Evolutionary conservation across 2,888 invertebrate species (phyloP).

Genomic region (Leptopilina myrica): DNA sequence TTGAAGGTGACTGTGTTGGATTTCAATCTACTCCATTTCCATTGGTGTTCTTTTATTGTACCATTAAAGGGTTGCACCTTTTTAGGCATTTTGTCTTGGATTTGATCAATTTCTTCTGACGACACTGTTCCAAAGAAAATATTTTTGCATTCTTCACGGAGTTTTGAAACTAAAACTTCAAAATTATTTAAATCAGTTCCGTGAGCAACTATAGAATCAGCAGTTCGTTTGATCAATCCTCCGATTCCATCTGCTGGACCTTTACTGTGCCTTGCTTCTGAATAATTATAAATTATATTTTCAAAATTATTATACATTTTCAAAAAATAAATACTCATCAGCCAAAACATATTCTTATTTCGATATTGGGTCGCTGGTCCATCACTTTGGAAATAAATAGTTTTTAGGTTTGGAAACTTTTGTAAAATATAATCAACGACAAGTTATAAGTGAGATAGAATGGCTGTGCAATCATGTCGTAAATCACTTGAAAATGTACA

Average conservation of each 20-base stretch:
- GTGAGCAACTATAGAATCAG: slow-evolving; percentile 14
- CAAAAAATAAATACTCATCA: not conserved
- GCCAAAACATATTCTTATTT: not conserved
- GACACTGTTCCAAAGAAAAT: not conserved
- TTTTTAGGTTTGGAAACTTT: not conserved
- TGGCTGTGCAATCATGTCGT: not conserved
- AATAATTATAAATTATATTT: slow-evolving; percentile 16
- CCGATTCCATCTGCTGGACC: slow-evolving; percentile 24
- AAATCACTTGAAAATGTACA: not conserved
- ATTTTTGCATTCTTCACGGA: slow-evolving; percentile 10
- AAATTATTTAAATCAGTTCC: slow-evolving; percentile 21
- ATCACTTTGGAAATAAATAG: not conserved
- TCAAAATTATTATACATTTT: slow-evolving; percentile 12
- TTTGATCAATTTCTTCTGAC: not conserved
- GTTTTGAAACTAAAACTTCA: not conserved
- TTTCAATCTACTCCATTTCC: slow-evolving; percentile 25
- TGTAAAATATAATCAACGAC: not conserved
- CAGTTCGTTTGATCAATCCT: slow-evolving; percentile 7
- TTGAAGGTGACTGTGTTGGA: not conserved
- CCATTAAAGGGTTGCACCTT: not conserved
- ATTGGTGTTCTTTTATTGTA: slow-evolving; percentile 13
- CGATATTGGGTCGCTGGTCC: not conserved
- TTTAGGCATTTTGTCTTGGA: not conserved
- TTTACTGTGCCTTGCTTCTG: not conserved
- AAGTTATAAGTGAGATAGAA: not conserved